phyloP scores from a whole-genome alignment of 2,113 vertebrate species.

The Embiotoca jacksoni region DNA sequence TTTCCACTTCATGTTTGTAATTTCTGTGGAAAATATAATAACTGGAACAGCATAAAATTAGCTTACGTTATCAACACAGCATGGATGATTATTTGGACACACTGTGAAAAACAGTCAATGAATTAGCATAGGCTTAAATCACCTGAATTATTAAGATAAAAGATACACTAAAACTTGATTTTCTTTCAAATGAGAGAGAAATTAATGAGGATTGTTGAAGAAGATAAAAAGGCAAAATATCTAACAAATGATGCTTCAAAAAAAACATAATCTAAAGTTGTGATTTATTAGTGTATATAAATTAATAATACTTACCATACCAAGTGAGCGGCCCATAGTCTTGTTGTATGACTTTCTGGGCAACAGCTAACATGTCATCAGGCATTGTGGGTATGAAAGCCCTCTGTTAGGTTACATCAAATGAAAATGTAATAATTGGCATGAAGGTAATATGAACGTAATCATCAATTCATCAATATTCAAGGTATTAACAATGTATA shows the following conservation, averaged over 20 bases:
- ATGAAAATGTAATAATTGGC: background rate
- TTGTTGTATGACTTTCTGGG: conserved; percentile 45
- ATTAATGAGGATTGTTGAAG: no score
- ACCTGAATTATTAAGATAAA: background rate
- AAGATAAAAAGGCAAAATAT: no score
- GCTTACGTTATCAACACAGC: conserved; percentile 86
- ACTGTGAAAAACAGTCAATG: conserved; percentile 62
- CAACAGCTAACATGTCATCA: conserved; percentile 86
- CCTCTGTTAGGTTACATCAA: conserved; percentile 63
- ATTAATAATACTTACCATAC: conserved; percentile 87
- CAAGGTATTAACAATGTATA: background rate
- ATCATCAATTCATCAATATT: background rate
- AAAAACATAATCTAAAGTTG: no score
- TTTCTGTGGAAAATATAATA: background rate
- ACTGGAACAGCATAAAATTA: background rate
- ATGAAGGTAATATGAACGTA: background rate
- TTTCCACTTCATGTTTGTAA: background rate
- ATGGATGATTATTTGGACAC: conserved; percentile 88
- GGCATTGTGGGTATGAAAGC: conserved; percentile 93
- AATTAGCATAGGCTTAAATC: background rate
- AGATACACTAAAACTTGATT: background rate
- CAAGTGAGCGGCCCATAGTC: conserved; percentile 29
- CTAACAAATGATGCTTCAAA: background rate
- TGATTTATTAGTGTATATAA: background rate
- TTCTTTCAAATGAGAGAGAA: no score